Conservation (phyloP, 2,888 invertebrate species). For the Tinea pellionella region DNA sequence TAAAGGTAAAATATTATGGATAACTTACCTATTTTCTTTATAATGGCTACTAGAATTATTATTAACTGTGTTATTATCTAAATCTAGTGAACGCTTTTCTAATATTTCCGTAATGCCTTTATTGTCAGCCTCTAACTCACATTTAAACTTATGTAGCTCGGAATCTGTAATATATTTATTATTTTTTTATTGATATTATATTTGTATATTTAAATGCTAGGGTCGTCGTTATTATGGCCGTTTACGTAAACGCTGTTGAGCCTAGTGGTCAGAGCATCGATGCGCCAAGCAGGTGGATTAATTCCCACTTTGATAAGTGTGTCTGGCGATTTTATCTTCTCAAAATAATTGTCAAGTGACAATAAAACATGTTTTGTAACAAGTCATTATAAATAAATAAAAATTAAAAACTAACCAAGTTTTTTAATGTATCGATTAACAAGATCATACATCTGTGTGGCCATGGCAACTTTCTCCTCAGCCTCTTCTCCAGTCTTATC, state of each 20-base stretch:
- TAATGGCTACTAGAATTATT: slow-evolving; percentile 46
- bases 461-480: slow-evolving; percentile 95
- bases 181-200: no score
- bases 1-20: no score
- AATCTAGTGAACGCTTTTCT: slow-evolving; percentile 91
- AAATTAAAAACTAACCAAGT: slow-evolving; percentile 79
- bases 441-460: slow-evolving; percentile 94
- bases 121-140: slow-evolving; percentile 98
- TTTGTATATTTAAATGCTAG: no score
- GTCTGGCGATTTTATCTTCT: no score
- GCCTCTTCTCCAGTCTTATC: slow-evolving; percentile 93
- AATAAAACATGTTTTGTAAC: no score
- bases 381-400: no score
- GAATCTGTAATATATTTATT: slow-evolving; percentile 54
- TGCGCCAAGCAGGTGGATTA: no score
- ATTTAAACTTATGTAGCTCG: slow-evolving; percentile 97
- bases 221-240: no score
- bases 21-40: slow-evolving; percentile 80
- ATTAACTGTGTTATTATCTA: slow-evolving; percentile 72
- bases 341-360: no score
- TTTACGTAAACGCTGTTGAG: no score
- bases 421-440: slow-evolving; percentile 92
- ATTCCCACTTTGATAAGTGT: no score
- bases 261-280: no score
- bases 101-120: slow-evolving; percentile 96